Conservation (phyloP, 2,888 invertebrate species). For the Drosophila glabriapex region DNA sequence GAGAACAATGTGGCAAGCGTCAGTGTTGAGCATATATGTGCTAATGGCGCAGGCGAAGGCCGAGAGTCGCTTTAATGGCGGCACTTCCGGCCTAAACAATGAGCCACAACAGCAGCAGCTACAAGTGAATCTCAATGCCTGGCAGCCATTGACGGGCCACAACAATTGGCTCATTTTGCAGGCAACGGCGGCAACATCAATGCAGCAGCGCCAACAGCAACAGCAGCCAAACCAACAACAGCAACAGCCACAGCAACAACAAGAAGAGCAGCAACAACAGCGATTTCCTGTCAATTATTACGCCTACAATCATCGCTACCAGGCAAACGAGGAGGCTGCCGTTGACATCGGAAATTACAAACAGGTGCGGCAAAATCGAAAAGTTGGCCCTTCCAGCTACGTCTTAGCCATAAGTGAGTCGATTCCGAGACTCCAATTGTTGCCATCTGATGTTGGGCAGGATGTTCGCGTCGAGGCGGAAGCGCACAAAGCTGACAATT, state of each 20-base stretch:
- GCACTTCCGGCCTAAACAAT: slow-evolving; percentile 51
- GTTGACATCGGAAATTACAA: slow-evolving; percentile 74
- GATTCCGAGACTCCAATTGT: slow-evolving; percentile 51
- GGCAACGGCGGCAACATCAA: slow-evolving; percentile 64
- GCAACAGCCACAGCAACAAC: slow-evolving; percentile 16
- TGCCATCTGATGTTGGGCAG: slow-evolving; percentile 19
- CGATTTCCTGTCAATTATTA: slow-evolving; percentile 76
- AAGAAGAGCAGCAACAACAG: slow-evolving; percentile 30
- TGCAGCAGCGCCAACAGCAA: slow-evolving; percentile 22
- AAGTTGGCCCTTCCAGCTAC: slow-evolving; percentile 55
- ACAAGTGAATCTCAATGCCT: slow-evolving; percentile 64
- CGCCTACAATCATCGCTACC: slow-evolving; percentile 77
- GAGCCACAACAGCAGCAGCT: slow-evolving; percentile 36
- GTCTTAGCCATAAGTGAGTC: slow-evolving; percentile 67
- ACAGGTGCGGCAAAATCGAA: slow-evolving; percentile 51
- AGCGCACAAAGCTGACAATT: slow-evolving; percentile 30
- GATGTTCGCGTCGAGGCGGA: slow-evolving; percentile 45
- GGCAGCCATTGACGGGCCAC: slow-evolving; percentile 69
- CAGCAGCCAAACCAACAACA: slow-evolving; percentile 12
- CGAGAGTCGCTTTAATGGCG: slow-evolving; percentile 58
- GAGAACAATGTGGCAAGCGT: slow-evolving; percentile 62
- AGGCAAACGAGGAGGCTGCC: slow-evolving; percentile 38
- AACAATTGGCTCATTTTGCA: slow-evolving; percentile 79
- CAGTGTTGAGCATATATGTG: slow-evolving; percentile 46
- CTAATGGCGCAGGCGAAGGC: slow-evolving; percentile 38